Conservation (phyloP, 2,113 vertebrate genomes). For the Spilogale gracilis region DNA sequence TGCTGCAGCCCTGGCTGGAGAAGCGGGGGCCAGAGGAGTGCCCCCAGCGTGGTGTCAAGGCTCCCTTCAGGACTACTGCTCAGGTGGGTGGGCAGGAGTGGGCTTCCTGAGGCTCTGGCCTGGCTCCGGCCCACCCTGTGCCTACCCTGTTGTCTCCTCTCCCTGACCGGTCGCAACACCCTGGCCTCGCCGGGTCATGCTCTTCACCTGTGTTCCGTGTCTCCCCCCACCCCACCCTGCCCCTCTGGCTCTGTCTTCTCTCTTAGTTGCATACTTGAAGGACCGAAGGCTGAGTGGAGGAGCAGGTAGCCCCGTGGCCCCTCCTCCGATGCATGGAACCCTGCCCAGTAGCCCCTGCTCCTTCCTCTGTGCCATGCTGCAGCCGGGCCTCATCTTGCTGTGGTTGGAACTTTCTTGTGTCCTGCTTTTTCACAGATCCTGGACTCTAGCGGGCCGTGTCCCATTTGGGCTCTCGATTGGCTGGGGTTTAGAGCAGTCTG, state of each 20-base stretch:
- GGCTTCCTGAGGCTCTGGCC: neutral
- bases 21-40: rapidly evolving
- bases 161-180: neutral
- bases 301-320: constrained; percentile 91
- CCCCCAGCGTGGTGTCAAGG: neutral
- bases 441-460: neutral
- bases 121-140: neutral
- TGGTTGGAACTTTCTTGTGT: constrained; percentile 11
- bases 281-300: constrained; percentile 99
- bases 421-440: neutral
- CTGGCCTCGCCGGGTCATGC: rapidly evolving
- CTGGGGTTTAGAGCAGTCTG: neutral
- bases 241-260: constrained; percentile 88
- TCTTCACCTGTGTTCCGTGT: constrained; percentile 57
- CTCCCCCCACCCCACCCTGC: constrained; percentile 54
- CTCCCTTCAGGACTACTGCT: neutral
- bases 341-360: neutral
- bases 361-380: constrained; percentile 66
- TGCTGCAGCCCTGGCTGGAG: neutral
- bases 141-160: neutral
- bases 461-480: neutral
- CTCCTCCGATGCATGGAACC: constrained; percentile 67
- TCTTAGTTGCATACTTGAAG: constrained; percentile 98
- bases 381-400: constrained; percentile 74
- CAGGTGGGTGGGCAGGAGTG: neutral